phyloP scores from a whole-genome alignment of 2,113 vertebrate species.

The Stigmatopora nigra region DNA sequence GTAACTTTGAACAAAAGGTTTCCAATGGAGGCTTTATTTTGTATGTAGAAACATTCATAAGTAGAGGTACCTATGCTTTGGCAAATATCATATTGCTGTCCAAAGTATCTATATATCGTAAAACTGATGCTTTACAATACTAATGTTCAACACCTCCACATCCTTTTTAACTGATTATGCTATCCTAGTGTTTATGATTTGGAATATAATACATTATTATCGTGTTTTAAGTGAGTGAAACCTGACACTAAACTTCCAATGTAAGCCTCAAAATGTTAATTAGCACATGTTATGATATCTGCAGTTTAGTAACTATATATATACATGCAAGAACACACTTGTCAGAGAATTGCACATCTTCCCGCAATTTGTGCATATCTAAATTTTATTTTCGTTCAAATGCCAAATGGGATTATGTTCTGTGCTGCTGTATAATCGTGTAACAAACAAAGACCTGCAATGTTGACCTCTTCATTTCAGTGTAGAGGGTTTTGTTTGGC shows the following conservation, averaged over 20 bases:
- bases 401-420: neutral
- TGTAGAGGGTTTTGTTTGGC: neutral
- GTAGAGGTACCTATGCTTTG: too few relatives aligned
- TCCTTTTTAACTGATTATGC: neutral
- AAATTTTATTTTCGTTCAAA: neutral
- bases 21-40: too few relatives aligned
- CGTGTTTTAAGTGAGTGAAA: slow-evolving; percentile 1
- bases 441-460: neutral
- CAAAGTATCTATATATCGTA: too few relatives aligned
- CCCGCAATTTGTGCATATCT: neutral
- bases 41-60: too few relatives aligned
- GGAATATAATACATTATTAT: neutral
- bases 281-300: neutral
- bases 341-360: neutral
- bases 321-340: neutral
- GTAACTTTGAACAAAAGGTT: too few relatives aligned
- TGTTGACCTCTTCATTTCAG: neutral
- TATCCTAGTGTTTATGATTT: neutral
- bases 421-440: neutral
- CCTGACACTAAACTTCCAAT: neutral
- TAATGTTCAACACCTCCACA: neutral
- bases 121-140: too few relatives aligned
- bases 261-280: neutral
- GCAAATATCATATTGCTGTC: too few relatives aligned
- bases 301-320: neutral